Evolutionary conservation across 1,140 invertebrate species (phyloP), one percentile per base, ranked within the genome.

Genomic region (Dufourea novaeangliae): DNA sequence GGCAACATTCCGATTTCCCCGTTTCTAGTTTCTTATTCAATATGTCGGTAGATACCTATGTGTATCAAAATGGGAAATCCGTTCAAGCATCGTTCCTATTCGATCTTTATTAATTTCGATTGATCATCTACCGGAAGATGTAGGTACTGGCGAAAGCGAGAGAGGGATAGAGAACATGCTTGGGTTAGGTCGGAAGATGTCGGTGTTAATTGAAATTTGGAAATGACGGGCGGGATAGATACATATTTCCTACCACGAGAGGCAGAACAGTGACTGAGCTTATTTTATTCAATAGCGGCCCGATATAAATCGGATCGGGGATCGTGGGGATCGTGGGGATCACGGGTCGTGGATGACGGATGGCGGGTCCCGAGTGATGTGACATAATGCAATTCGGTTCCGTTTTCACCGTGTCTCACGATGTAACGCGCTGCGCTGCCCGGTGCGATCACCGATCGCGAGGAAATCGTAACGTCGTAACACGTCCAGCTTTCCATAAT

Each of bases 401-500:
- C 72, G 17, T 72, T 52, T 70, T 34, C 22, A 7, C 67, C 14
- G 10, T 22, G 8, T 39, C 44, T 39, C 70, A 27, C 59, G n/a
- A 75, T 34, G 63, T 52, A 79, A 79, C 46, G 8, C 20, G 46
- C 20, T 7, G n/a, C 20, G 46, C 17, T 17, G n/a, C n/a, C n/a
- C n/a, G n/a, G n/a, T n/a, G n/a, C 27, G 54, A 57, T 57, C 20
- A 78, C 54, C 63, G 37, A 66, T 79, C 74, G 74, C 79, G 74
- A 82, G 84, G 82, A 85, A 77, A 63, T 80, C 78, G 76, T 74
- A 63, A 82, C 78, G 76, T 74, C 78, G 76, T 77, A 87, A 85
- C 46, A n/a, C 81, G 81, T 86, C 86, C 82, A 84, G 81, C 71
- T 82, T 83, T 88, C 82, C 85, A 83, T 80, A 88, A 87, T 88